phyloP scores from a whole-genome alignment of 1,140 invertebrate genomes.

The Colletes gigas region DNA sequence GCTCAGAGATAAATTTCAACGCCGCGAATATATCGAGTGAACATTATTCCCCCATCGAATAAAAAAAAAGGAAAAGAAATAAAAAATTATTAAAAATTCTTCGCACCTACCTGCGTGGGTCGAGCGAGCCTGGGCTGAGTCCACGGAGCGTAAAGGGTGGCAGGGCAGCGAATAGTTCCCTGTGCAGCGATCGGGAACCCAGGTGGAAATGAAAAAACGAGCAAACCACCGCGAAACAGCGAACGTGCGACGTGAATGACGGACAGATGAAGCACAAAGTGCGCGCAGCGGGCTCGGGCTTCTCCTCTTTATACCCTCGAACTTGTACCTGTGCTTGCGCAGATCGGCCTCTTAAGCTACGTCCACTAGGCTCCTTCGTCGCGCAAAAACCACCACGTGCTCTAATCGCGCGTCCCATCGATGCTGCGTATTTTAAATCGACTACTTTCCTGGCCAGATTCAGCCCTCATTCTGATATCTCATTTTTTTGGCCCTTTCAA shows the following conservation, averaged over 20 bases:
- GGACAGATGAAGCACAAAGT: slow-evolving; percentile 77
- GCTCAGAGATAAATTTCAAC: background rate
- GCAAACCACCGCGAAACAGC: slow-evolving; percentile 14
- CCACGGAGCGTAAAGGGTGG: background rate
- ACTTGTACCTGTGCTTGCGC: slow-evolving; percentile 77
- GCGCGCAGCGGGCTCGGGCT: slow-evolving; percentile 71
- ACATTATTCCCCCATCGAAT: background rate
- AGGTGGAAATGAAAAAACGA: slow-evolving; percentile 1
- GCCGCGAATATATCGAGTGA: background rate
- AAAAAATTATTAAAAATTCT: background rate
- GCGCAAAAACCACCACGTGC: slow-evolving; percentile 32
- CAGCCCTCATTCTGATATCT: too few species aligned
- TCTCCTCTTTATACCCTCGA: slow-evolving; percentile 76
- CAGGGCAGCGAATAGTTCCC: background rate
- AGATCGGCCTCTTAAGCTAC: slow-evolving; percentile 62
- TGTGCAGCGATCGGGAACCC: background rate
- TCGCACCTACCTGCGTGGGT: slow-evolving; percentile 8
- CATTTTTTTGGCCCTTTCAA: too few species aligned
- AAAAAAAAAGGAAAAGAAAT: too few species aligned
- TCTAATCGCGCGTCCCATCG: slow-evolving; percentile 11
- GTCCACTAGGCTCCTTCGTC: slow-evolving; percentile 48
- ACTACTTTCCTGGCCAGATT: too few species aligned
- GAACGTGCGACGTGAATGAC: slow-evolving; percentile 62
- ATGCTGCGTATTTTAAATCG: slow-evolving; percentile 4
- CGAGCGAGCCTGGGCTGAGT: background rate